Conservation (phyloP, 2,113 vertebrate species). For the Glaucomys volans region DNA sequence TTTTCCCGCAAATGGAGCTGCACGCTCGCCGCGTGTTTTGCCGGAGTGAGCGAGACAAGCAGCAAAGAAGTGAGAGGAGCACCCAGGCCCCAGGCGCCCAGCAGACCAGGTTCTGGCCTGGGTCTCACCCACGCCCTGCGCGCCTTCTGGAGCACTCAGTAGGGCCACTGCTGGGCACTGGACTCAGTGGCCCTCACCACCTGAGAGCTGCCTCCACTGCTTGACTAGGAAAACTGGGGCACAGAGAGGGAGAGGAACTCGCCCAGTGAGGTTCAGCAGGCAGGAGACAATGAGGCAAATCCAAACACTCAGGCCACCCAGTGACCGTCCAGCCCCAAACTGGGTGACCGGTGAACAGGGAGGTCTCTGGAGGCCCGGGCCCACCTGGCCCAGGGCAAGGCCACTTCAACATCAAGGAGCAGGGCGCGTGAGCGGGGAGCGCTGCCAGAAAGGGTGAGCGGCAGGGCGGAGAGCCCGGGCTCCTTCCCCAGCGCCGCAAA, state of each 20-base stretch:
- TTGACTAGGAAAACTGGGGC: background rate
- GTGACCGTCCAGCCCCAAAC: too few species aligned
- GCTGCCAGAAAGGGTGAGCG: too few species aligned
- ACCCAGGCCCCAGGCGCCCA: rapidly evolving
- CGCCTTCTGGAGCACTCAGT: rapidly evolving
- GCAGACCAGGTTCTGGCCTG: rapidly evolving
- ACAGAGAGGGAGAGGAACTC: rapidly evolving
- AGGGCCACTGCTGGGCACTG: rapidly evolving
- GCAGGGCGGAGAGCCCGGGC: too few species aligned
- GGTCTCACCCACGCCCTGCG: rapidly evolving
- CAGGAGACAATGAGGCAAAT: rapidly evolving
- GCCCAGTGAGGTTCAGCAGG: background rate
- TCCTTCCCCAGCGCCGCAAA: background rate
- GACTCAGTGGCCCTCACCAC: rapidly evolving
- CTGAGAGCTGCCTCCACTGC: rapidly evolving
- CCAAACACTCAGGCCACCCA: rapidly evolving
- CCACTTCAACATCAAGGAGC: too few species aligned
- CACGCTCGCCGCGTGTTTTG: background rate
- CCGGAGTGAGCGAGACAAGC: background rate
- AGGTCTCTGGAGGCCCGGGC: too few species aligned
- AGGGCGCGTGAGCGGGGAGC: background rate
- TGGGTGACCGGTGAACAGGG: too few species aligned
- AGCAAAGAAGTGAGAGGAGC: background rate
- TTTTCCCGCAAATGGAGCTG: slow-evolving; percentile 32
- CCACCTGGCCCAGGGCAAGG: background rate